Evolutionary conservation across 2,113 vertebrate species (phyloP).

Genomic region (Ramphastos sulfuratus): DNA sequence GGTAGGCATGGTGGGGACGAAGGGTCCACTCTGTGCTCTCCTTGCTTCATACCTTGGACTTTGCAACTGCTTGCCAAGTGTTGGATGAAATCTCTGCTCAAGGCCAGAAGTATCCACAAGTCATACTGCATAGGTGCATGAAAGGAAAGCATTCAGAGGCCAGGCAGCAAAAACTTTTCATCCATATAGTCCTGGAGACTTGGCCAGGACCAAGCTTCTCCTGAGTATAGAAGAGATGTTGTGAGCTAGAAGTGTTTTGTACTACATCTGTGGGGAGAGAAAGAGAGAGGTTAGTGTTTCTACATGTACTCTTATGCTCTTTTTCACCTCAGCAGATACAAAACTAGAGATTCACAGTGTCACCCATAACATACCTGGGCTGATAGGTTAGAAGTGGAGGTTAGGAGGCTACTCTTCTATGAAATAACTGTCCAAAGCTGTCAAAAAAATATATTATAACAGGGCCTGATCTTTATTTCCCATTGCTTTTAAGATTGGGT

Average conservation of each 20-base stretch:
- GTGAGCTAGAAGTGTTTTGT: not conserved
- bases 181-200: fast-evolving
- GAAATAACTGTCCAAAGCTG: slow-evolving; percentile 12
- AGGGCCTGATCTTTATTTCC: slow-evolving; percentile 36
- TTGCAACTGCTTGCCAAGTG: fast-evolving
- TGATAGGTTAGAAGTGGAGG: not conserved
- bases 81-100: not conserved
- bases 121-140: not conserved
- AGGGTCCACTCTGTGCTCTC: not conserved
- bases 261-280: not conserved
- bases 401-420: slow-evolving; percentile 1
- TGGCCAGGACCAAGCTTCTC: not conserved
- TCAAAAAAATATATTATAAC: slow-evolving; percentile 17
- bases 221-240: not conserved
- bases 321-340: not conserved
- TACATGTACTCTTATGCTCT: not conserved
- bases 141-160: not conserved
- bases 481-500: slow-evolving; percentile 61
- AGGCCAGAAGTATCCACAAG: not conserved
- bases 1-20: fast-evolving
- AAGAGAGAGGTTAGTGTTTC: not conserved
- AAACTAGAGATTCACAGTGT: not conserved
- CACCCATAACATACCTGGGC: not conserved
- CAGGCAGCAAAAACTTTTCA: not conserved
- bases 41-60: not conserved